These are phyloP conservation scores for Cottoperca gobio DNA, from an alignment of 2,797 vertebrate genomes.

Conservation along the genomic window DNA sequence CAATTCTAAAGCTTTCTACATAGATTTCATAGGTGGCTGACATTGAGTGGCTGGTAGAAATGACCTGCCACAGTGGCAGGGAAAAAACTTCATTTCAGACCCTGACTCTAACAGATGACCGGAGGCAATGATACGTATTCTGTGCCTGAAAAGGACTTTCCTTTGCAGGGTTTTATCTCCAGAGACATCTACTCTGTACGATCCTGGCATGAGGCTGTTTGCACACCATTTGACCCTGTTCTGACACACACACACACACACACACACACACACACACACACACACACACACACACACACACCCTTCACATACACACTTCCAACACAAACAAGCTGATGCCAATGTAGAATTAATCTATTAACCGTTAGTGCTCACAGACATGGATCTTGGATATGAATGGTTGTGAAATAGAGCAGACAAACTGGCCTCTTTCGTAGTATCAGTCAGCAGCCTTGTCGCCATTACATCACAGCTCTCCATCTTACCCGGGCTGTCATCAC, in stretches of 20 bases:
- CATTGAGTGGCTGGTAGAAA: no score
- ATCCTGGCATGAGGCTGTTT: conserved; percentile 1
- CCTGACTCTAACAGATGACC: background rate
- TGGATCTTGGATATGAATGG: conserved; percentile 68
- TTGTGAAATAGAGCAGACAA: conserved; percentile 65
- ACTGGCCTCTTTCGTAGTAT: conserved; percentile 56
- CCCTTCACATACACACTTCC: conserved; percentile 5
- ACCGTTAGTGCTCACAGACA: conserved; percentile 35
- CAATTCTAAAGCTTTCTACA: no score
- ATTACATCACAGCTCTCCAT: conserved; percentile 72
- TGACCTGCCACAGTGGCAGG: no score
- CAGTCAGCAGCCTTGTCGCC: conserved; percentile 70
- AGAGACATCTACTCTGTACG: no score
- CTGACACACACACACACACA: background rate
- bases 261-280: conserved; percentile 10
- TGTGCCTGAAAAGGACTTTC: background rate
- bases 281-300: background rate
- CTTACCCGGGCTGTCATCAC: conserved; percentile 72
- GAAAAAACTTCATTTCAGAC: no score
- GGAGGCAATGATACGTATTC: background rate
- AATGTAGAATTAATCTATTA: conserved; percentile 50
- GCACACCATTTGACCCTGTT: conserved; percentile 26
- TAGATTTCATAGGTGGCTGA: no score
- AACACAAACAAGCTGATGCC: conserved; percentile 38
- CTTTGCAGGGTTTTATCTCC: no score